phyloP scores from a whole-genome alignment of 2,113 vertebrate species.

The Micronycteris hirsuta region DNA sequence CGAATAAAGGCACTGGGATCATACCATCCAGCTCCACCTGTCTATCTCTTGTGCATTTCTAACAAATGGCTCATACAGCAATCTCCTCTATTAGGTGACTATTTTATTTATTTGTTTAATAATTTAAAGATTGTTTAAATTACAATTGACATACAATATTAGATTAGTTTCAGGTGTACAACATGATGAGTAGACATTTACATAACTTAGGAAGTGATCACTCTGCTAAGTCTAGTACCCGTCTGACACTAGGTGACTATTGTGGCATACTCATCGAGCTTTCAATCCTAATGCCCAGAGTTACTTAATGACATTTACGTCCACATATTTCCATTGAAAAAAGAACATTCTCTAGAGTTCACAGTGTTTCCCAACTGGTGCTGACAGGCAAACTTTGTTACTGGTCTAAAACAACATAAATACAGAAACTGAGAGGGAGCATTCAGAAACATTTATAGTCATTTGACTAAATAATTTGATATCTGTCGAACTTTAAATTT shows the following conservation, averaged over 20 bases:
- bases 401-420: neutral
- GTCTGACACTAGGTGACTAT: neutral
- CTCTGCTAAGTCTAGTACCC: neutral
- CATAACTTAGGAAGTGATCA: neutral
- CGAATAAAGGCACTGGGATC: too few species aligned
- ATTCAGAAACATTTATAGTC: neutral
- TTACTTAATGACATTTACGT: neutral
- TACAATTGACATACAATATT: neutral
- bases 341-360: neutral
- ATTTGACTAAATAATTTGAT: neutral
- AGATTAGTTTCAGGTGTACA: neutral
- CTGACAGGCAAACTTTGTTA: neutral
- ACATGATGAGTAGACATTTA: neutral
- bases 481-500: neutral
- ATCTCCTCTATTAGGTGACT: neutral
- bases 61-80: neutral
- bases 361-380: neutral
- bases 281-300: neutral
- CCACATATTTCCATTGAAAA: neutral
- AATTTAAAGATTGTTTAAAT: neutral
- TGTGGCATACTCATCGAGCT: neutral
- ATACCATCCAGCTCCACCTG: too few species aligned
- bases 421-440: neutral
- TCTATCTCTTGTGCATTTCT: too few species aligned
- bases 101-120: neutral